A percentile compares a stretch with the other conserved stretches of the same genome.
Conservation (phyloP, 1,140 invertebrate genomes). For the Mya arenaria region DNA sequence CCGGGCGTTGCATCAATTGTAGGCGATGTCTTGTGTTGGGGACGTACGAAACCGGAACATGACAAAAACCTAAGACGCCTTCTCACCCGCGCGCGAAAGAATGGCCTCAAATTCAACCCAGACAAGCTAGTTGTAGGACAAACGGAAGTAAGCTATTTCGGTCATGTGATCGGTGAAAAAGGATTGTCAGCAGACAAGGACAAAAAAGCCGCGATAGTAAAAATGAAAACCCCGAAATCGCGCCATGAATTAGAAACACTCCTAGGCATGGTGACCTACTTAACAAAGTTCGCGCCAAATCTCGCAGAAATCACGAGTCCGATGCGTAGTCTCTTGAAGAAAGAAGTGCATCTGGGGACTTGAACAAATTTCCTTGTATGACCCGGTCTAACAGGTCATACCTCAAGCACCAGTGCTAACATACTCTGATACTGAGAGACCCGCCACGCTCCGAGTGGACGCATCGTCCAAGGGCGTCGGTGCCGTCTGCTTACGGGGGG, state of each 20-base stretch:
- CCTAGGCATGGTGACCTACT: constrained; percentile 80
- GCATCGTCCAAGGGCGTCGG: not conserved
- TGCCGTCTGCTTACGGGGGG: not conserved
- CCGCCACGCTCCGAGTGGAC: not conserved
- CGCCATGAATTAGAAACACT: constrained; percentile 75
- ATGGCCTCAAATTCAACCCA: constrained; percentile 78
- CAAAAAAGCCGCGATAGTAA: constrained; percentile 74
- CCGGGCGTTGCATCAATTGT: constrained; percentile 68
- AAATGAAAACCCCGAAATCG: constrained; percentile 67
- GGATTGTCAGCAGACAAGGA: constrained; percentile 75
- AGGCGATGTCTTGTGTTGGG: constrained; percentile 77
- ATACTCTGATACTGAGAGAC: not conserved
- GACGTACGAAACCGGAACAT: constrained; percentile 1
- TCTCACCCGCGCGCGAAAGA: constrained; percentile 78
- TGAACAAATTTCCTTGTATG: constrained; percentile 55
- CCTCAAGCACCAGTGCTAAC: constrained; percentile 21
- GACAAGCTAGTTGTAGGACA: constrained; percentile 66
- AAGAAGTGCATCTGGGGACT: too few relatives aligned
- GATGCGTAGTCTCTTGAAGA: constrained; percentile 44
- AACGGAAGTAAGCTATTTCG: constrained; percentile 45
- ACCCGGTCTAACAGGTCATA: constrained; percentile 70
- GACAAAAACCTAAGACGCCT: constrained; percentile 62
- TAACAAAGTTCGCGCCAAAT: constrained; percentile 75
- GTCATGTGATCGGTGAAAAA: constrained; percentile 45
- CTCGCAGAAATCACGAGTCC: constrained; percentile 63